These are phyloP conservation scores for Mechanitis messenoides DNA, from an alignment of 2,888 invertebrate genomes.

Conservation along the genomic window DNA sequence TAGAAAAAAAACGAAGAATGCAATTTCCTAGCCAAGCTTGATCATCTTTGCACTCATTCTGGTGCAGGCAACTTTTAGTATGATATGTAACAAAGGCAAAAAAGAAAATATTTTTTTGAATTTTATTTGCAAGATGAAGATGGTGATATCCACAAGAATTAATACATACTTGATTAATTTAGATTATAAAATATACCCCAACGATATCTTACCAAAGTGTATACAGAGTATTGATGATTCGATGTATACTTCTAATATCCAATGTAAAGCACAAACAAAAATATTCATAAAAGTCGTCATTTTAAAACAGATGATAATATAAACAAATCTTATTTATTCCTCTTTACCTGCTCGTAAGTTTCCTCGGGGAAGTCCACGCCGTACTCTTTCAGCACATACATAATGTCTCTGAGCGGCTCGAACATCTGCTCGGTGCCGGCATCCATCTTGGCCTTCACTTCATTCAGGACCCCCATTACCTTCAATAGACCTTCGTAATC, in stretches of 20 bases:
- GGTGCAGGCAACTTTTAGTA: too few species aligned
- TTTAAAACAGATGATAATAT: background rate
- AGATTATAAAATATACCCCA: background rate
- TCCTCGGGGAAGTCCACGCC: constrained; percentile 92
- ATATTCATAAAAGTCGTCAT: constrained; percentile 6
- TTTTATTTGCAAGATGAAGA: too few species aligned
- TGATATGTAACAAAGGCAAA: too few species aligned
- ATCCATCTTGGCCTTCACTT: constrained; percentile 82
- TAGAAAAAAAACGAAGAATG: too few species aligned
- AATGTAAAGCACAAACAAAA: constrained; percentile 31
- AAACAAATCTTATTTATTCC: background rate
- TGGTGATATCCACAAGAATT: too few species aligned
- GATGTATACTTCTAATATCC: constrained; percentile 38
- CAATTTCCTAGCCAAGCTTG: too few species aligned
- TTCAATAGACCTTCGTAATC: constrained; percentile 90
- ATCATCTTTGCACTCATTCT: too few species aligned
- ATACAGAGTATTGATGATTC: constrained; percentile 53
- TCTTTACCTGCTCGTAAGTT: constrained; percentile 80
- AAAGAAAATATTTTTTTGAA: too few species aligned
- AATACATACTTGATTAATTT: too few species aligned
- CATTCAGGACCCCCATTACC: constrained; percentile 90
- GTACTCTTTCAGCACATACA: constrained; percentile 88
- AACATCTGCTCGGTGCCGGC: constrained; percentile 90
- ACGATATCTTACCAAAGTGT: constrained; percentile 59
- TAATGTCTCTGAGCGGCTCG: constrained; percentile 89